Evolutionary conservation across 2,113 vertebrate species (phyloP).

Genomic region (Rhinogobius similis): DNA sequence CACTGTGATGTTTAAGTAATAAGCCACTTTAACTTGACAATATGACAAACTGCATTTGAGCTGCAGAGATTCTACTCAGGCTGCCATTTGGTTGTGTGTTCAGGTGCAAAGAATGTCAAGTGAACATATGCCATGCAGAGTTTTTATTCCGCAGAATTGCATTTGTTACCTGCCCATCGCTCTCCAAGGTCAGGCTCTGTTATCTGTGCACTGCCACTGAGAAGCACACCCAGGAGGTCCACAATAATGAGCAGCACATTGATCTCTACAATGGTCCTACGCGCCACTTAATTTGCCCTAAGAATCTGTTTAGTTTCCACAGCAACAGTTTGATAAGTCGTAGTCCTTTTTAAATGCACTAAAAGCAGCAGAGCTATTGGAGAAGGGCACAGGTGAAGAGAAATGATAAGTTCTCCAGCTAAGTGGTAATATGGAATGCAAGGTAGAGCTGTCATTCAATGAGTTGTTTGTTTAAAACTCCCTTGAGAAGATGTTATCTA

Average conservation of each 20-base stretch:
- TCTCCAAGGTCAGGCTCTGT: constrained; percentile 37
- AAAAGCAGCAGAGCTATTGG: constrained; percentile 39
- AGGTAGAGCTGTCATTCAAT: background rate
- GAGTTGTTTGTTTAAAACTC: too few relatives aligned
- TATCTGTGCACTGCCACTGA: constrained; percentile 11
- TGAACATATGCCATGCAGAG: too few relatives aligned
- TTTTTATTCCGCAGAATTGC: constrained; percentile 2
- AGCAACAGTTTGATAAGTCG: constrained; percentile 34
- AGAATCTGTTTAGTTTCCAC: constrained; percentile 40
- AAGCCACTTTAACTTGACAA: background rate
- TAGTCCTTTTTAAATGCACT: constrained; percentile 39
- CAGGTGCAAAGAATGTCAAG: too few relatives aligned
- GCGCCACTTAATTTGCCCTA: constrained; percentile 25
- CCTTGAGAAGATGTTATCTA: too few relatives aligned
- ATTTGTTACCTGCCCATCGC: constrained; percentile 22
- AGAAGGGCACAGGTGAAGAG: constrained; percentile 36
- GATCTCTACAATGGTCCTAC: constrained; percentile 17
- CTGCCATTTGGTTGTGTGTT: background rate
- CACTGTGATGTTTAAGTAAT: background rate
- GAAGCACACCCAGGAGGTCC: background rate
- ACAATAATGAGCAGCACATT: constrained; percentile 26
- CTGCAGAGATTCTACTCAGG: background rate
- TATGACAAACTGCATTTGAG: background rate
- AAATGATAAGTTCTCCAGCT: background rate
- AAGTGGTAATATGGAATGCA: background rate